Conservation (phyloP, 2,888 invertebrate species). For the Oscheius sp. region DNA sequence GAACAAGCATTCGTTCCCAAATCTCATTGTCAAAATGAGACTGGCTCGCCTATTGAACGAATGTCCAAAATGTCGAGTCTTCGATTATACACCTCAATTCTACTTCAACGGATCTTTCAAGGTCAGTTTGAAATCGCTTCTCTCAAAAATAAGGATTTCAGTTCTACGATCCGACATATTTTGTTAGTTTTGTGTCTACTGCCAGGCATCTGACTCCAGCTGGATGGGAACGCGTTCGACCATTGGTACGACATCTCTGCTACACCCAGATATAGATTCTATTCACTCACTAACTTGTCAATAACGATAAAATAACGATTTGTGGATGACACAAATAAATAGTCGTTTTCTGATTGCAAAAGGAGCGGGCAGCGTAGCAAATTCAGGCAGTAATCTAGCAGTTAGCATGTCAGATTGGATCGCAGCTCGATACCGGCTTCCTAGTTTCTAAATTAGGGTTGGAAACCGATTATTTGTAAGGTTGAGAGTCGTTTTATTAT, state of each 20-base stretch:
- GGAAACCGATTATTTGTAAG: too few relatives aligned
- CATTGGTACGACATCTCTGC: neutral
- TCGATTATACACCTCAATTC: constrained; percentile 15
- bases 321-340: too few relatives aligned
- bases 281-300: too few relatives aligned
- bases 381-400: too few relatives aligned
- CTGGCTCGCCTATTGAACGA: neutral
- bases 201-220: neutral
- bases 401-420: too few relatives aligned
- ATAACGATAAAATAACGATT: too few relatives aligned
- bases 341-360: too few relatives aligned
- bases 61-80: constrained; percentile 9
- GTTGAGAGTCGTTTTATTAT: too few relatives aligned
- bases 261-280: neutral
- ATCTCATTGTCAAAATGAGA: neutral
- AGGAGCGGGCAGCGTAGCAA: too few relatives aligned
- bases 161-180: constrained; percentile 6
- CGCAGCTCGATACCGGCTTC: too few relatives aligned
- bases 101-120: constrained; percentile 18
- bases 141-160: neutral
- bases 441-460: too few relatives aligned
- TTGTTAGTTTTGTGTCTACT: constrained; percentile 3
- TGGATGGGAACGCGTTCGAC: constrained; percentile 16
- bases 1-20: neutral
- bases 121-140: neutral